Evolutionary conservation across 37 sponge, comb jelly and placozoan species (phyloP).

Genomic region (Ianthella basta): DNA sequence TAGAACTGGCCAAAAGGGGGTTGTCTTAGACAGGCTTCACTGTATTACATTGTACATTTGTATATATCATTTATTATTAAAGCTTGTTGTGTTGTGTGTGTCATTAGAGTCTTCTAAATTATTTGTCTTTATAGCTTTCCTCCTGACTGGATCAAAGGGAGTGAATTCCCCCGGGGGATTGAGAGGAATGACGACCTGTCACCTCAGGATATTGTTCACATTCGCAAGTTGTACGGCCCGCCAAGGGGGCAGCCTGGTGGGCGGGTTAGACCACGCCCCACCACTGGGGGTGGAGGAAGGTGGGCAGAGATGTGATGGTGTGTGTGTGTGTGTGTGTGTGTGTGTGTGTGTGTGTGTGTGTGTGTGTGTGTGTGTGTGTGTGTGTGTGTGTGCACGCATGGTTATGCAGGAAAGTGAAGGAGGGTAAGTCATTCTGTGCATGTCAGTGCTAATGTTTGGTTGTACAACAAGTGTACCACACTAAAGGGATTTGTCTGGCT

Average conservation of each 20-base stretch:
- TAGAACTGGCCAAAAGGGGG: no score
- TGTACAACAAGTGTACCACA: no score
- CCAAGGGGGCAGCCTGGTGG: slow-evolving; percentile 17
- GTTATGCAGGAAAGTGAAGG: not conserved
- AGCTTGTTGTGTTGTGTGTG: not conserved
- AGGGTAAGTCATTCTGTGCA: not conserved
- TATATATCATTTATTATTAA: not conserved
- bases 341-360: slow-evolving; percentile 25
- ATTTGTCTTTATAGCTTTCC: slow-evolving; percentile 46
- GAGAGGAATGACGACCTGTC: slow-evolving; percentile 54
- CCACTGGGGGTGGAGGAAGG: not conserved
- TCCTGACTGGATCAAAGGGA: slow-evolving; percentile 63
- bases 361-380: slow-evolving; percentile 24
- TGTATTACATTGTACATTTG: not conserved
- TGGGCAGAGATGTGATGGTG: not conserved
- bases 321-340: slow-evolving; percentile 29
- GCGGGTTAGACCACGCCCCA: not conserved
- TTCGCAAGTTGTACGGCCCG: slow-evolving; percentile 56
- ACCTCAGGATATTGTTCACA: slow-evolving; percentile 48
- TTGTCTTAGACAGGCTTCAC: no score
- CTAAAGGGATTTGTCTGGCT: no score
- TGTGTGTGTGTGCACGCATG: slow-evolving; percentile 15
- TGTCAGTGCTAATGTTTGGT: not conserved
- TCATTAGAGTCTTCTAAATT: not conserved
- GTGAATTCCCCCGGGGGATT: slow-evolving; percentile 52